These are phyloP conservation scores for Andrena fulva DNA, from an alignment of 2,888 invertebrate genomes.

Conservation along the genomic window DNA sequence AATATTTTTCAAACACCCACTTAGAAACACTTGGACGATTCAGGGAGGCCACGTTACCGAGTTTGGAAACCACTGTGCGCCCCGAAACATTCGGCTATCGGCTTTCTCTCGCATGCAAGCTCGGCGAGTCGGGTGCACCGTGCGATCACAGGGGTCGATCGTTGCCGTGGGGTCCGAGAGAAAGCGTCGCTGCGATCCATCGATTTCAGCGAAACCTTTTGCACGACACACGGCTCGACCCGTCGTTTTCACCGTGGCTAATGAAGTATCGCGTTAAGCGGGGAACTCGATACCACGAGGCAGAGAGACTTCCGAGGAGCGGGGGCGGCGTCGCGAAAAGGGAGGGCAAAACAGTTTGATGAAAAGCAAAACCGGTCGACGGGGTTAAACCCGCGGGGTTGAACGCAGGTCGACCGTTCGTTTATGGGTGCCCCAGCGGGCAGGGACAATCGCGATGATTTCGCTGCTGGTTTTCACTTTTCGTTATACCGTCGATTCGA, in stretches of 20 bases:
- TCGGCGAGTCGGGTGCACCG: constrained; percentile 9
- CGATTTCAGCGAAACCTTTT: constrained; percentile 57
- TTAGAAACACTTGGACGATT: no score
- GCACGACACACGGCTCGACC: constrained; percentile 62
- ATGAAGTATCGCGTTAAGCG: constrained; percentile 82
- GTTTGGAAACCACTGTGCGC: constrained; percentile 18
- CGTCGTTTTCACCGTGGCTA: constrained; percentile 73
- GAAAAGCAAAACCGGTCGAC: background rate
- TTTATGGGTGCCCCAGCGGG: background rate
- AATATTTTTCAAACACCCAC: no score
- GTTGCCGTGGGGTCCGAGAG: constrained; percentile 41
- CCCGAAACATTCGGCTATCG: constrained; percentile 26
- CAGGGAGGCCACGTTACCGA: background rate
- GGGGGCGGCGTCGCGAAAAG: constrained; percentile 30
- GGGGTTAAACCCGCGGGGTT: background rate
- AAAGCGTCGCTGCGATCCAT: constrained; percentile 47
- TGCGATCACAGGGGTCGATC: constrained; percentile 42
- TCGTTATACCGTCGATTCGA: background rate
- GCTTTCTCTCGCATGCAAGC: constrained; percentile 24
- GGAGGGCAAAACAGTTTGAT: constrained; percentile 27
- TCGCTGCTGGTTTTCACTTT: background rate
- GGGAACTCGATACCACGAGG: constrained; percentile 75
- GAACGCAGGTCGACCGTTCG: constrained; percentile 3
- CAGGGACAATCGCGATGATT: background rate
- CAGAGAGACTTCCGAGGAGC: constrained; percentile 42